Evolutionary conservation across 1,140 invertebrate genomes (phyloP).

Genomic region (Sesamia nonagrioides): DNA sequence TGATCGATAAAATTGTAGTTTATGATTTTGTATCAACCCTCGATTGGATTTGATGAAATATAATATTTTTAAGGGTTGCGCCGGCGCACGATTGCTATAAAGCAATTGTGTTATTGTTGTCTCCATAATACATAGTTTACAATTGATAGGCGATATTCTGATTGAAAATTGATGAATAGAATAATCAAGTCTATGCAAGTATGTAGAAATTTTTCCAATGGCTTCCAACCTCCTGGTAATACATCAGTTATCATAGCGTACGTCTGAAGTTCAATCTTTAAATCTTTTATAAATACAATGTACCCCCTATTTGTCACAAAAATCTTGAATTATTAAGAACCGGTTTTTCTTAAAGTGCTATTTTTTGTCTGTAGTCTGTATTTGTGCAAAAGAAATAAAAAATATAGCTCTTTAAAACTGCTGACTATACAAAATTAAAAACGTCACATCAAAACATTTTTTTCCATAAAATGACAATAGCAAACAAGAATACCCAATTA

Average conservation of each 20-base stretch:
- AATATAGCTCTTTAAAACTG: constrained; percentile 9
- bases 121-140: constrained; percentile 4
- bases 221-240: too few species aligned
- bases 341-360: too few species aligned
- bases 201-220: not conserved
- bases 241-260: too few species aligned
- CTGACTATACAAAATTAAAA: constrained; percentile 13
- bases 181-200: not conserved
- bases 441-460: not conserved
- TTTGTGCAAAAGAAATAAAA: not conserved
- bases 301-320: too few species aligned
- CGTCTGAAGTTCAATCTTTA: too few species aligned
- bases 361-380: not conserved
- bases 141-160: constrained; percentile 42
- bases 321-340: too few species aligned
- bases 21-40: constrained; percentile 72
- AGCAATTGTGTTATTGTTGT: constrained; percentile 64
- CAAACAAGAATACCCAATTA: constrained; percentile 10
- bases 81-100: constrained; percentile 50
- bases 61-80: constrained; percentile 74
- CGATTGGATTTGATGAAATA: constrained; percentile 69
- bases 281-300: not conserved
- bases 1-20: constrained; percentile 71
- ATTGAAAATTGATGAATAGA: constrained; percentile 40
- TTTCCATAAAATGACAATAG: constrained; percentile 10